Evolutionary conservation across 2,113 vertebrate genomes (phyloP).

Genomic region (Phaethornis superciliosus): DNA sequence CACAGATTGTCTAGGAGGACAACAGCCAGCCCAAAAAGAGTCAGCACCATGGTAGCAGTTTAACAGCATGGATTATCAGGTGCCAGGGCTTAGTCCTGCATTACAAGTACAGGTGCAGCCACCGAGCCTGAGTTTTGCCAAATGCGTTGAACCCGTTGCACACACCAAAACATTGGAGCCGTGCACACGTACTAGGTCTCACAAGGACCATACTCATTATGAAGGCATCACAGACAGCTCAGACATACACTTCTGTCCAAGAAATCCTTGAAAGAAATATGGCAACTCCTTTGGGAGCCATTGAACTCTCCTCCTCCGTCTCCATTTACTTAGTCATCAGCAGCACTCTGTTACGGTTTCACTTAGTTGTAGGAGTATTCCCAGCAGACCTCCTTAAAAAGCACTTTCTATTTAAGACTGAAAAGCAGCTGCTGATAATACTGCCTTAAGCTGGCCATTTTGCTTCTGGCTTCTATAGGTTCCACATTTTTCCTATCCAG

Average conservation of each 20-base stretch:
- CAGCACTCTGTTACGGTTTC: slow-evolving; percentile 7
- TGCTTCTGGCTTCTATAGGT: slow-evolving; percentile 40
- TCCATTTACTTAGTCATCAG: slow-evolving; percentile 53
- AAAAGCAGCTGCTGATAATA: slow-evolving; percentile 57
- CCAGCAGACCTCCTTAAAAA: slow-evolving; percentile 56
- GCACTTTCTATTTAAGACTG: slow-evolving; percentile 45
- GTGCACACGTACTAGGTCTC: background rate
- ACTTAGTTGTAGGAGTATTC: slow-evolving; percentile 37
- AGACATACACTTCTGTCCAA: slow-evolving; percentile 9
- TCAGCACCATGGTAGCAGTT: background rate
- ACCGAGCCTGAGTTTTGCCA: background rate
- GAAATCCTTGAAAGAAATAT: slow-evolving; percentile 60
- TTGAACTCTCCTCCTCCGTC: slow-evolving; percentile 24
- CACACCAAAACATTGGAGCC: background rate
- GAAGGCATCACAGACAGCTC: slow-evolving; percentile 40
- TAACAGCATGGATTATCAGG: background rate
- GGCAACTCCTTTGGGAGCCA: slow-evolving; percentile 39
- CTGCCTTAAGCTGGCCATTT: slow-evolving; percentile 46
- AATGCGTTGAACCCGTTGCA: background rate
- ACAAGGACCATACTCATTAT: background rate
- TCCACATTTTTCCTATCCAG: slow-evolving; percentile 23
- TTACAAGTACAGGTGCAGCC: background rate
- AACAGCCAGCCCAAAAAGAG: background rate
- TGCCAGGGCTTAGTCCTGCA: background rate
- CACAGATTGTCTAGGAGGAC: background rate